Conservation (phyloP, 2,113 vertebrate species). For the Petromus typicus region DNA sequence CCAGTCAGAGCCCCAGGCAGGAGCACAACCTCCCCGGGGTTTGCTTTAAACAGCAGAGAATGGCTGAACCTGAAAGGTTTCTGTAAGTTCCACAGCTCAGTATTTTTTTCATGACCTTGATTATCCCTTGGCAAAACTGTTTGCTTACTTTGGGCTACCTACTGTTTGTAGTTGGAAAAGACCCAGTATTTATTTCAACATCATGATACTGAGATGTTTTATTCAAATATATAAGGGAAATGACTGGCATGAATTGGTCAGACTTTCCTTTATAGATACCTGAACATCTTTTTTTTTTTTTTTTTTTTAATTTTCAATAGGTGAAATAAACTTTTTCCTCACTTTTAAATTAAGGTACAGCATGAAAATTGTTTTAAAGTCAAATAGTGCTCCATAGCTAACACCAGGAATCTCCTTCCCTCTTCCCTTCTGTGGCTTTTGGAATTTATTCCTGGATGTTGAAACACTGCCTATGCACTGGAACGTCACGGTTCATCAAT, state of each 20-base stretch:
- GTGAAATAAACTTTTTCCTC: neutral
- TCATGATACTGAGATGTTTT: neutral
- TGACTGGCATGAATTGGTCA: neutral
- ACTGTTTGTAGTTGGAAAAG: neutral
- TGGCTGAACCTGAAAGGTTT: neutral
- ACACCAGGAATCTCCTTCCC: neutral
- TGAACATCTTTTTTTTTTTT: too few relatives aligned
- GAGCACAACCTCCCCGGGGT: too few relatives aligned
- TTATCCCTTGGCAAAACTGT: neutral
- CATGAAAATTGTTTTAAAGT: neutral
- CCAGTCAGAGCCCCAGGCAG: neutral
- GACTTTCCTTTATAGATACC: neutral
- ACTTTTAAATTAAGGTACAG: neutral
- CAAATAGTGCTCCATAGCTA: neutral
- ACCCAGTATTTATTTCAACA: neutral
- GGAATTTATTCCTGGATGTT: neutral
- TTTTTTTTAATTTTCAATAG: neutral
- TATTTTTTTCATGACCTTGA: neutral
- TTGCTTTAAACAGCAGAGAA: neutral
- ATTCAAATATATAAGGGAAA: neutral
- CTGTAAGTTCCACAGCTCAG: neutral
- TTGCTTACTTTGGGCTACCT: neutral
- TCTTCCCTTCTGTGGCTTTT: neutral
- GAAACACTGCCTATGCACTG: neutral
- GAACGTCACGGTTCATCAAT: neutral